Evolutionary conservation across 2,797 vertebrate species (phyloP), one percentile per base, ranked within the genome.

Genomic region (Trematomus bernacchii): DNA sequence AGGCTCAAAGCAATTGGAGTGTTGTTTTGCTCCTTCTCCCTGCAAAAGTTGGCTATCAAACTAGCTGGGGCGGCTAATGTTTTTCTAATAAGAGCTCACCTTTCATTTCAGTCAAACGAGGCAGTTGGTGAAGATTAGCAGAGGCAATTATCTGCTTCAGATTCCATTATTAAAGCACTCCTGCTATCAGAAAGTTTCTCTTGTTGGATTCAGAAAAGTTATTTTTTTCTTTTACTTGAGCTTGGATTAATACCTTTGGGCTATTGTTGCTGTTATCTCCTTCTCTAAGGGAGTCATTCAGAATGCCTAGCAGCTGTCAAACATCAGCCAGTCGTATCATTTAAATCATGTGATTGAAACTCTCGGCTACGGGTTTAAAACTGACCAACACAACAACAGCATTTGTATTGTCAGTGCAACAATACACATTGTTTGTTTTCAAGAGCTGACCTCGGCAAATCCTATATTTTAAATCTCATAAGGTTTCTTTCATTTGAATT

Each of bases 71-170:
- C 54, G 82, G 86, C 87, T 89, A 90, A 93, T 90, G 85, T 91
- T 91, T 89, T 92, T 91, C 90, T 91, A 93, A 94, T 92, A 93
- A 85, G 88, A 92, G 86, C 91, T 93, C 91, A 92, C 90, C 92
- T 94, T 94, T 94, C 90, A 94, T 93, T 93, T 91, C 85, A 91
- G 86, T 92, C 87, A 90, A 91, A 92, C 79, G 73, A 90, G 83
- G 89, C 86, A 88, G 83, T 89, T 84, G 88, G 77, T 83, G 72
- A 81, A 91, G 90, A 93, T 93, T 93, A 91, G 87, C 80, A 40
- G 79, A 94, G 91, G 91, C 92, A 94, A 94, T 95, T 94, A 94
- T 94, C 93, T 94, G 93, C 93, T 93, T 94, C 91, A 93, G 90
- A 93, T 91, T 94, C 89, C 92, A 87, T 93, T 93, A 89, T 92